Base-by-base conservation (phyloP, 2,888 invertebrate species). In the Notodonta dromedarius region DNA sequence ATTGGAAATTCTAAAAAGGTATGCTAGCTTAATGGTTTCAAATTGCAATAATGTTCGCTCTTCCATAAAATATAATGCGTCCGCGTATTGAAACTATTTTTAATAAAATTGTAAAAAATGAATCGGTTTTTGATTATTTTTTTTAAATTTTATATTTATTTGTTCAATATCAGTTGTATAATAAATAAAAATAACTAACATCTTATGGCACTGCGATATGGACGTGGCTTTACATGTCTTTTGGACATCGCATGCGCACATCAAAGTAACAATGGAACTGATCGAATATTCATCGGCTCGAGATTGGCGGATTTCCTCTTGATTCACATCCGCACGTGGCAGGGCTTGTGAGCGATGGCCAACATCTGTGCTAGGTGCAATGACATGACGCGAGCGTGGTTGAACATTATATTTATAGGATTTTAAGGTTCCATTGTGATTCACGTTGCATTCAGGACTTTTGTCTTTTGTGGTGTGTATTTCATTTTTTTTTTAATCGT, bases 251-350 rank as follows among this genome's bases (percentile, higher is more conserved):
- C 32, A 32, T 44, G 24, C 44, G 59, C 46, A 57, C 46, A 40
- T 62, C 57, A 59, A 52, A 62, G 66, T 67, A 79, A 87, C 87
- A 86, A 87, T 85, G 77, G 70, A 39, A 35, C 66, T 77, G 74
- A 86, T 89, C 81, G 83, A 77, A 84, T 87, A 89, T 89, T 87
- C 89, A 87, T 82, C 67, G 74, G 58, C 58, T 53, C 56, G 68
- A 74, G 78, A 79, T 74, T 78, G 80, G 80, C 87, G 89, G 89
- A 89, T 87, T 83, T 89, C 89, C 89, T 88, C 78, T 71, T 74
- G 82, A 82, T 78, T 80, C 79, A 79, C 70, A 65, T 60, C 68
- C 65, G 76, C 75, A 67, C 79, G 79, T 77, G 79, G 72, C 65
- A 62, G 72, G 64, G 11, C 40, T 56, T 32, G 40, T 55, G 44